phyloP scores from a whole-genome alignment of 2,797 vertebrate genomes.

The Propithecus perrieri region DNA sequence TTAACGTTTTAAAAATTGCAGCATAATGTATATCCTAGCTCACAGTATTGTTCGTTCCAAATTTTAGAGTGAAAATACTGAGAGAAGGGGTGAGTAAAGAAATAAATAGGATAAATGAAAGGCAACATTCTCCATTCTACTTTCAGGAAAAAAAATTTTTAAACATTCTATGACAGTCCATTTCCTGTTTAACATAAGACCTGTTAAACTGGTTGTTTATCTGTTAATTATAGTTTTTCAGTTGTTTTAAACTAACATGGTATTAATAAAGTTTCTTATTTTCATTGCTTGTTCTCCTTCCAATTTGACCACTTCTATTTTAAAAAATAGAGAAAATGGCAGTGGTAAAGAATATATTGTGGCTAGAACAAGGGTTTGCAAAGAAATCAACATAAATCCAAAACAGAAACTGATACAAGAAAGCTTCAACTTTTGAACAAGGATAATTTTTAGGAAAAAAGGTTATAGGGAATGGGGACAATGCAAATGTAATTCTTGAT shows the following conservation, averaged over 20 bases:
- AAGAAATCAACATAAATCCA: neutral
- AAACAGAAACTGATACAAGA: neutral
- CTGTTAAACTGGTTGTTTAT: conserved; percentile 1
- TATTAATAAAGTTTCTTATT: neutral
- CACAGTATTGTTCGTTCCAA: neutral
- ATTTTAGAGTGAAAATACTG: conserved; percentile 32
- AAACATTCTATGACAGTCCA: neutral
- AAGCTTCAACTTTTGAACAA: conserved; percentile 6
- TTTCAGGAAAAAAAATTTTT: neutral
- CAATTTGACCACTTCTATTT: neutral
- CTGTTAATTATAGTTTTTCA: neutral
- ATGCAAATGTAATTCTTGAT: neutral
- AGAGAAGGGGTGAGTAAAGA: neutral
- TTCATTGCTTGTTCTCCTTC: conserved; percentile 21
- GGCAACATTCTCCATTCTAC: neutral
- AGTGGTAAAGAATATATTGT: neutral
- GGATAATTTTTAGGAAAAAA: conserved; percentile 11
- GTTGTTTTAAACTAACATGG: neutral
- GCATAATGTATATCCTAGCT: neutral
- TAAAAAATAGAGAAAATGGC: neutral
- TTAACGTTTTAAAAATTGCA: neutral
- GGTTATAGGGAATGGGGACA: neutral
- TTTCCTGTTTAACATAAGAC: conserved; percentile 26
- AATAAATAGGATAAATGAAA: conserved; percentile 26
- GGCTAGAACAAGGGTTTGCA: neutral